Conservation (phyloP, 1,140 invertebrate species). For the Saccostrea cuccullata region DNA sequence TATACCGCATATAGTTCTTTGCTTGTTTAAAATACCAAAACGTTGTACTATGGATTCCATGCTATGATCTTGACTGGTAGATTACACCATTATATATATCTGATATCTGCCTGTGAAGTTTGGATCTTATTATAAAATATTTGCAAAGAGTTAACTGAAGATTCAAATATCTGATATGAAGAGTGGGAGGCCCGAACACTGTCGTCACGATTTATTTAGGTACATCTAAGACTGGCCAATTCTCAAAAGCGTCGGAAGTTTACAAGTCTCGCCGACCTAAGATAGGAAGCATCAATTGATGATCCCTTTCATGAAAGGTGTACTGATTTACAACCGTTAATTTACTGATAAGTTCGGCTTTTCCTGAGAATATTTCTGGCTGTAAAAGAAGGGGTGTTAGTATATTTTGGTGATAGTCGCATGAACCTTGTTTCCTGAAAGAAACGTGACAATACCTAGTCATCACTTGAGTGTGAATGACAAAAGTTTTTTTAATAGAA, state of each 20-base stretch:
- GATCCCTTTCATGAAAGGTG: constrained; percentile 1
- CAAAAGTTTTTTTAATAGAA: background rate
- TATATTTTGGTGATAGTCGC: background rate
- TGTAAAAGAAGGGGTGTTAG: background rate
- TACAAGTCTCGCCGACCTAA: background rate
- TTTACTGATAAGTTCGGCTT: constrained; percentile 6
- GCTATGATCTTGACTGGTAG: too few species aligned
- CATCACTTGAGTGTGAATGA: background rate
- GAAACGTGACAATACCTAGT: background rate
- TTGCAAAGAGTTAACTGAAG: background rate
- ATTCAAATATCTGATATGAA: background rate
- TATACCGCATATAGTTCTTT: too few species aligned
- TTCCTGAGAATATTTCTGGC: background rate
- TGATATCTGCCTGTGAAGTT: background rate
- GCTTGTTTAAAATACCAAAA: too few species aligned
- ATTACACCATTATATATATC: too few species aligned
- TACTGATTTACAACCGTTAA: constrained; percentile 26
- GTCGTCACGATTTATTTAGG: background rate
- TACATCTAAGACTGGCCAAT: background rate
- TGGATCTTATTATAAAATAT: background rate
- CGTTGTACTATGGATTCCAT: too few species aligned
- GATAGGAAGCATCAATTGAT: background rate
- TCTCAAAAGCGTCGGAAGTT: background rate
- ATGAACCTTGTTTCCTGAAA: background rate
- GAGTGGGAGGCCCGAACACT: background rate